Base-by-base conservation (phyloP, 2,113 vertebrate species). In the Myotis davidii region DNA sequence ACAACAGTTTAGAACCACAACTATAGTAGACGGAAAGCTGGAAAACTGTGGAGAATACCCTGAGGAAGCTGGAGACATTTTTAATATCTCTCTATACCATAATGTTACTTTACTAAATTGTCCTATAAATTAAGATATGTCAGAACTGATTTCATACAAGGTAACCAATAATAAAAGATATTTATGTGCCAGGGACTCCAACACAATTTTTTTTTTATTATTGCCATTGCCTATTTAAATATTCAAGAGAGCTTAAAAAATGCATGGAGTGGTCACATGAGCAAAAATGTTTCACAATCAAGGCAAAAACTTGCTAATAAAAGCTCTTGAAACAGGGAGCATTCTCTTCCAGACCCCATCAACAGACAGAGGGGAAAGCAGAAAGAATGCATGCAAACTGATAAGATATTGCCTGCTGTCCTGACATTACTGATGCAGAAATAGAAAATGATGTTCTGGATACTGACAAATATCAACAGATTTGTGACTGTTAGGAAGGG, bases 201-300 rank as follows among this genome's bases (percentile, higher is more conserved):
- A 64, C 20, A 72, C 27, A 83, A 79, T 8, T 42, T 48, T 88
- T 95, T 77, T n/a, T 1, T 67, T 67, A 56, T 70, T 69, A 37
- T 85, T 93, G 61, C 27, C 82, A 54, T 3, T 73, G 78, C 59
- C 64, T 50, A 85, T 34, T 94, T 91, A 94, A 81, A 77, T 84
- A 21, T 25, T 64, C 54, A 74, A 92, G 18, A 85, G 32, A 81
- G 64, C 8, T 29, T 34, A 14, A 84, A 78, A 86, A 70, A 48
- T 8, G 9, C 50, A 42, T 93, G 14, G 50, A 20, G 29, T 89
- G 81, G 32, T 67, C n/a, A 76, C 20, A 82, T 61, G 29, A 74
- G 39, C n/a, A 70, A 85, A 84, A 29, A 10, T 37, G 34, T 85
- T 88, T 52, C n/a, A 74, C 42, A 70, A 94, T 29, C n/a, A 39